Percentiles rank a stretch among this genome's conserved stretches.
Evolutionary conservation across 1,140 invertebrate genomes (phyloP).

Genomic region (Nomia melanderi): DNA sequence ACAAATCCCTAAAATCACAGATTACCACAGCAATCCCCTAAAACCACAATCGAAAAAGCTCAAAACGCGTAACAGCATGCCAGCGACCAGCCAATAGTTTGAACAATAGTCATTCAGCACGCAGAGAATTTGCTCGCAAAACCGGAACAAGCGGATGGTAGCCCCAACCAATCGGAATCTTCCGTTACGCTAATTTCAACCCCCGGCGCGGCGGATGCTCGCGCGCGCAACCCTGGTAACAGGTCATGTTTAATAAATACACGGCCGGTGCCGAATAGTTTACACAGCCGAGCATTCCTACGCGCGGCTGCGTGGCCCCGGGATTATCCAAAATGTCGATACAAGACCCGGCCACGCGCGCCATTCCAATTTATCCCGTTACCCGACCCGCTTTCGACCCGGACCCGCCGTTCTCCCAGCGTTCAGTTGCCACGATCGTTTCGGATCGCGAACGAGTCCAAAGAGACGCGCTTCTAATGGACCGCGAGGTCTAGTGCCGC

Average conservation of each 20-base stretch:
- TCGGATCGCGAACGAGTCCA: conserved; percentile 25
- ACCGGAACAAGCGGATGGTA: neutral
- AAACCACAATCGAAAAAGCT: too few species aligned
- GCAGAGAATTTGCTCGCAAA: neutral
- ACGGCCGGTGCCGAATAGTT: conserved; percentile 60
- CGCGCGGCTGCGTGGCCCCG: conserved; percentile 41
- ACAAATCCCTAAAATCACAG: too few species aligned
- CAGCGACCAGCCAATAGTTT: too few species aligned
- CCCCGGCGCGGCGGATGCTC: neutral
- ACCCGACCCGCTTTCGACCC: conserved; percentile 11
- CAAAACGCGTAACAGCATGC: too few species aligned
- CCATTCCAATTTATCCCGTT: conserved; percentile 65
- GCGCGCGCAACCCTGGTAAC: conserved; percentile 9
- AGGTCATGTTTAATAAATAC: conserved; percentile 69
- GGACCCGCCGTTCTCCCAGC: too few species aligned
- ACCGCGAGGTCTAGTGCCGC: neutral
- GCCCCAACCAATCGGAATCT: neutral
- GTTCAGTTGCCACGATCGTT: too few species aligned
- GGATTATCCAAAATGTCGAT: conserved; percentile 68
- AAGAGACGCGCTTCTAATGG: conserved; percentile 37
- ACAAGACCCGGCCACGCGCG: conserved; percentile 47
- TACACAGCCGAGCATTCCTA: conserved; percentile 74
- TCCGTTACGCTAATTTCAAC: neutral
- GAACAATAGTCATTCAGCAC: too few species aligned
- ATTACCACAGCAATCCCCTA: too few species aligned